Base-by-base conservation (phyloP, 2,888 invertebrate genomes). In the Morpho achilles region DNA sequence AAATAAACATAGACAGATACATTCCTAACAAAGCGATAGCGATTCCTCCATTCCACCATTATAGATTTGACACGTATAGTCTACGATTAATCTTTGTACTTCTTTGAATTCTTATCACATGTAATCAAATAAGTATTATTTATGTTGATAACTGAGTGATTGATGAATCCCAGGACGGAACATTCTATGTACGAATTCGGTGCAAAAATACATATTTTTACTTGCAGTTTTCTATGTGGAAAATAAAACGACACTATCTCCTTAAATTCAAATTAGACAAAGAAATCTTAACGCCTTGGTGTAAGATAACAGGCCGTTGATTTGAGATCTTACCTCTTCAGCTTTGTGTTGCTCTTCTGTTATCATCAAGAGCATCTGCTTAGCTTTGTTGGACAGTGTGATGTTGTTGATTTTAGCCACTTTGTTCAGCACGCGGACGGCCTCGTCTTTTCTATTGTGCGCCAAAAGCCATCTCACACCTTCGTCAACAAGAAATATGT, bases 401-500 rank as follows among this genome's bases (percentile, higher is more conserved):
- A 93, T 89, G 42, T 93, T 93, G 67, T 95, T 95, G 3, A 94
- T 82, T 68, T 91, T 91, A 0, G 95, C 94, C 3, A 95, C 94
- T 73, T 91, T 93, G 50, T 92, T 91, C 32, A 95, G 79, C 10
- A 95, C 92, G 7, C 85, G 79, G 52, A 93, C 93, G 0, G 95
- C 95, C 68, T 94, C 93, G 22, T 93, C 91, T 53, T 92, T 91
- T 69, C 92, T 92, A 55, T 94, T 93, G 71, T 95, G 94, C 0
- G 94, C 94, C 5, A 96, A 77, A n/a, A 96, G 90, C 96, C 96
- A 97, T 64, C 96, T 90, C 32, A 95, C 92, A 1, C 95, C 95
- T 78, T 95, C 95, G 3, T 95, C 95, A n/a, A 95, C 83, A 7
- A 95, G 75, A 92, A 95, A 94, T 61, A 94, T 93, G 74, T 95